These are phyloP conservation scores for Drosophila ficusphila DNA, from an alignment of 1,140 invertebrate species.

Conservation along the genomic window DNA sequence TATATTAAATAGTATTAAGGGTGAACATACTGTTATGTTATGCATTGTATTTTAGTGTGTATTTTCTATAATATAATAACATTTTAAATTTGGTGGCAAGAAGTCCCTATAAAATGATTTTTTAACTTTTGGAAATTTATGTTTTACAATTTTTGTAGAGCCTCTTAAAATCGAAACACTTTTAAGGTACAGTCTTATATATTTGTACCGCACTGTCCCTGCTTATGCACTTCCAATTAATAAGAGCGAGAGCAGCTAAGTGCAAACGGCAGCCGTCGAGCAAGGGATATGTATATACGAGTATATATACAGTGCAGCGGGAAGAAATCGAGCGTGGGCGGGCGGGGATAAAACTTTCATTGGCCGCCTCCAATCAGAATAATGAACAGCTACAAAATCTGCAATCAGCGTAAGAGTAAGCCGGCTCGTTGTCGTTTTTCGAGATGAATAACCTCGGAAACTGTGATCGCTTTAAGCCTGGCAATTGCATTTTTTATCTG, in stretches of 20 bases:
- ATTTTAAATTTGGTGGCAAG: too few relatives aligned
- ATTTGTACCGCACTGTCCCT: conserved; percentile 17
- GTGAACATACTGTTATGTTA: too few relatives aligned
- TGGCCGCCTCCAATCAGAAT: conserved; percentile 75
- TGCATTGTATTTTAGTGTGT: too few relatives aligned
- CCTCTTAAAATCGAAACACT: too few relatives aligned
- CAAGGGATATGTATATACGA: too few relatives aligned
- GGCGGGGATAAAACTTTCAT: conserved; percentile 65
- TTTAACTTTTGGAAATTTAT: too few relatives aligned
- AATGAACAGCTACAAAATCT: conserved; percentile 57
- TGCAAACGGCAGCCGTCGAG: conserved; percentile 10
- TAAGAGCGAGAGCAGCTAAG: conserved; percentile 33
- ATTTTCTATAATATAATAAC: too few relatives aligned
- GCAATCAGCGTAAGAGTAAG: conserved; percentile 27
- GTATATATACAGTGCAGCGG: not conserved
- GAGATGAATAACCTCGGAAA: conserved; percentile 18
- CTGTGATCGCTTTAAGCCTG: conserved; percentile 3
- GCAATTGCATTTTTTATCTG: conserved; percentile 18
- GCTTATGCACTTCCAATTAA: conserved; percentile 75
- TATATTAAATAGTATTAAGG: too few relatives aligned
- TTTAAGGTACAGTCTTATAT: not conserved
- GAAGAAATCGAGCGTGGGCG: conserved; percentile 17
- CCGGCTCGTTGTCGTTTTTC: not conserved
- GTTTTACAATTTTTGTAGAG: too few relatives aligned
- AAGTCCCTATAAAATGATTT: too few relatives aligned